Evolutionary conservation across 1,140 invertebrate species (phyloP), one percentile per base, ranked within the genome.

Genomic region (Eciton burchellii): DNA sequence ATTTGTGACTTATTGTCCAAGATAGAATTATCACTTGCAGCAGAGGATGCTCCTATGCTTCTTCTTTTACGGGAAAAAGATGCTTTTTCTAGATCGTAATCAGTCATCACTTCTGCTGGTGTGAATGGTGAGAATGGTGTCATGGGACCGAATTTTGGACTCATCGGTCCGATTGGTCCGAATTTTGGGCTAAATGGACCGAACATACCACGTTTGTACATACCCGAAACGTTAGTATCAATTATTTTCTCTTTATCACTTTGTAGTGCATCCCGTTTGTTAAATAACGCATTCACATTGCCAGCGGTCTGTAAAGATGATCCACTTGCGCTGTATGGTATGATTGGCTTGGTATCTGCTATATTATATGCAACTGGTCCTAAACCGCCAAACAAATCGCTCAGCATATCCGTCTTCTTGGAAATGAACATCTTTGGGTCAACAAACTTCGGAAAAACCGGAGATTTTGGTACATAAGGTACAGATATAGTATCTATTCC

Each of bases 371-470:
- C 45, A 14, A 70, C 81, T 21, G 90, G 84, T 54, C 84, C 83
- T 3, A 89, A 21, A 26, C 90, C 89, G 35, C 89, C 89, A 56
- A 93, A 92, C 1, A 92, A 62, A 26, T 92, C 92, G 24, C 54
- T 88, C 41, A 93, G 19, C 57, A 92, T 68, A 62, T 92, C 92
- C 0, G 91, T 92, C 35, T 93, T 93, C 57, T 91, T 91, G 12
- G 85, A 74, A 8, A 92, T 91, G 87, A 92, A 92, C 0, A 47
- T 47, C 83, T 90, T 90, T 8, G 92, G 91, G 47, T 93, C 92
- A 9, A 93, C 90, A 19, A 92, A 91, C 84, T 92, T 92, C 12
- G 92, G 92, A 12, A 92, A 91, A 5, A 92, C 65, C 0, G 91
- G 70, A 9, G 91, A 90, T 26, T 93, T 93, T 65, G 91, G 63